Evolutionary conservation across 2,113 vertebrate species (phyloP).

Genomic region (Cinclus cinclus): DNA sequence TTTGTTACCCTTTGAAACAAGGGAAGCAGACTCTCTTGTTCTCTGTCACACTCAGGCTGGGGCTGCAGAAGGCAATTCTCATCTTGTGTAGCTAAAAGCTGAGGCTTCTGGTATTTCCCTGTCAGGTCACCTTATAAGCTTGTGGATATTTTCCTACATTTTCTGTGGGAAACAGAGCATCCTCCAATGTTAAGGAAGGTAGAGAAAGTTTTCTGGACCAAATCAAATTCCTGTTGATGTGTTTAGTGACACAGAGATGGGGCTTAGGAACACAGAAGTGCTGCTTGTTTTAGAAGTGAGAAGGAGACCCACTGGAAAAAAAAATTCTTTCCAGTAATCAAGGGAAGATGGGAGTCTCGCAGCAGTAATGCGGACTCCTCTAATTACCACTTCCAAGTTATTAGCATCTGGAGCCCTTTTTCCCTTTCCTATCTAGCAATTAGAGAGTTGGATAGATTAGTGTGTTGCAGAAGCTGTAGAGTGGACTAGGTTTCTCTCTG

Average conservation of each 20-base stretch:
- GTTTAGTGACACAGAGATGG: neutral
- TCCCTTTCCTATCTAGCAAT: conserved; percentile 46
- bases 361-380: conserved; percentile 48
- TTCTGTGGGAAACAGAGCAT: neutral
- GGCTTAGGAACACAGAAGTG: neutral
- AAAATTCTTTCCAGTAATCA: conserved; percentile 38
- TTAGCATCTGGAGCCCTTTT: conserved; percentile 65
- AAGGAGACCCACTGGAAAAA: conserved; percentile 45
- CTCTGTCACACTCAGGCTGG: neutral
- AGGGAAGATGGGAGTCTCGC: conserved; percentile 49
- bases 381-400: conserved; percentile 68
- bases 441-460: conserved; percentile 47
- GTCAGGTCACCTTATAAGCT: neutral
- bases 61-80: neutral
- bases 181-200: neutral
- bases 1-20: neutral
- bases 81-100: neutral
- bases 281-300: conserved; percentile 1
- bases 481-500: conserved; percentile 10
- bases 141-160: neutral
- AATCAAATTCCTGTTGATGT: neutral
- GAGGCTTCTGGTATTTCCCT: neutral
- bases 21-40: neutral
- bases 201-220: neutral
- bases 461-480: neutral